Percentiles rank a stretch among this genome's conserved stretches.
phyloP scores from a whole-genome alignment of 2,888 invertebrate species.

The Hypercompe scribonia region DNA sequence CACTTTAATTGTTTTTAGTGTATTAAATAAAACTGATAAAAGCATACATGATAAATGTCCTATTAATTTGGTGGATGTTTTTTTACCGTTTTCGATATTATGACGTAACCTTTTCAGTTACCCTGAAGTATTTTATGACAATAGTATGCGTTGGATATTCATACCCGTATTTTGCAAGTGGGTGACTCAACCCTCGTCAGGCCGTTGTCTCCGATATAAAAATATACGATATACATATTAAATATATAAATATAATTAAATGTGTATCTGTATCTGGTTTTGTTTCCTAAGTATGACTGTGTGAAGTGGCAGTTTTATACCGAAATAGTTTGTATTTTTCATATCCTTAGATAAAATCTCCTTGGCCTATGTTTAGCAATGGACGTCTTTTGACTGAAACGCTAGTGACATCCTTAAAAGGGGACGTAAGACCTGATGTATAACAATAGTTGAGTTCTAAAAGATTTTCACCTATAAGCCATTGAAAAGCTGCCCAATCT shows the following conservation, averaged over 20 bases:
- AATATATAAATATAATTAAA: constrained; percentile 7
- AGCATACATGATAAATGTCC: not conserved
- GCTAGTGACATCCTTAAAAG: too few relatives aligned
- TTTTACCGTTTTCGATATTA: not conserved
- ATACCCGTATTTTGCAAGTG: constrained; percentile 22
- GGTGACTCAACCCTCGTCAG: constrained; percentile 40
- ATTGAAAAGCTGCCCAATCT: too few relatives aligned
- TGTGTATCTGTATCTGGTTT: not conserved
- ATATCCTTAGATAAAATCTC: too few relatives aligned
- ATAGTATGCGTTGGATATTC: constrained; percentile 11
- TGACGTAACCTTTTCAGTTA: not conserved
- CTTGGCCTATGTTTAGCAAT: too few relatives aligned
- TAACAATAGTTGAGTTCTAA: too few relatives aligned
- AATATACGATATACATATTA: constrained; percentile 2
- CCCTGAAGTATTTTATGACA: constrained; percentile 9
- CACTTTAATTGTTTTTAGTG: too few relatives aligned
- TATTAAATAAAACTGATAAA: not conserved
- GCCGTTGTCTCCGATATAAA: constrained; percentile 7
- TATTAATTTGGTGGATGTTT: not conserved
- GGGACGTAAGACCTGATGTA: too few relatives aligned
- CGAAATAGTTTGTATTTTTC: not conserved
- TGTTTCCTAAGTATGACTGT: not conserved
- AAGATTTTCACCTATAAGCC: too few relatives aligned
- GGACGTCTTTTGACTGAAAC: too few relatives aligned
- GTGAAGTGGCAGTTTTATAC: not conserved